phyloP scores from a whole-genome alignment of 2,113 vertebrate genomes.

The Ivindomyrus marchei region DNA sequence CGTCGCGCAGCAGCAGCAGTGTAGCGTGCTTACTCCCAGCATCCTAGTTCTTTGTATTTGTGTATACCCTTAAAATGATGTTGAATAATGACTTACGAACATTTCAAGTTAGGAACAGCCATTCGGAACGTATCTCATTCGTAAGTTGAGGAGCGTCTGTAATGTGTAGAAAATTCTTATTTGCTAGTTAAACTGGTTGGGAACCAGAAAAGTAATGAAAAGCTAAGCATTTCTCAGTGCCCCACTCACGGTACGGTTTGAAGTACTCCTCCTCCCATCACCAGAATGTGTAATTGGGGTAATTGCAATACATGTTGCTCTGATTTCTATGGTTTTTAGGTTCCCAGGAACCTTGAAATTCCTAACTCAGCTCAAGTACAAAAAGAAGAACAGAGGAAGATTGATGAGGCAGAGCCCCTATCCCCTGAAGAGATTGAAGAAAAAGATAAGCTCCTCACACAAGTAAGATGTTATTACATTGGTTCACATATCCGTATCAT shows the following conservation, averaged over 20 bases:
- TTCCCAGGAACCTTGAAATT: constrained; percentile 73
- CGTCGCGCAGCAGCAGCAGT: too few relatives aligned
- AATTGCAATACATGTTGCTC: neutral
- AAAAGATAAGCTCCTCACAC: constrained; percentile 79
- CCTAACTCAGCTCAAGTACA: constrained; percentile 73
- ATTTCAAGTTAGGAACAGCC: too few relatives aligned
- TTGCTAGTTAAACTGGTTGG: neutral
- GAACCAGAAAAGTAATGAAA: neutral
- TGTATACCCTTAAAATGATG: too few relatives aligned
- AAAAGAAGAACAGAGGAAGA: constrained; percentile 80
- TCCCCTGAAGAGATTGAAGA: constrained; percentile 74
- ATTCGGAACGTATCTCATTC: too few relatives aligned
- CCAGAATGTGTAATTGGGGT: neutral
- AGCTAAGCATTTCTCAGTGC: neutral
- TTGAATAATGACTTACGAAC: too few relatives aligned
- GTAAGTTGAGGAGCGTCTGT: too few relatives aligned
- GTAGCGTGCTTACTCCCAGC: too few relatives aligned
- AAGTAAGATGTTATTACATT: constrained; percentile 48
- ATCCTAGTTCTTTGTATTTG: too few relatives aligned
- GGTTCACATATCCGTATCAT: neutral
- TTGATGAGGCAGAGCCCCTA: constrained; percentile 75
- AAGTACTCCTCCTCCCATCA: neutral
- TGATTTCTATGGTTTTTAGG: constrained; percentile 47
- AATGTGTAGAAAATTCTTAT: neutral
- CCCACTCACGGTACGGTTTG: neutral